phyloP scores from a whole-genome alignment of 2,797 vertebrate species.

The Coregonus ussuriensis region DNA sequence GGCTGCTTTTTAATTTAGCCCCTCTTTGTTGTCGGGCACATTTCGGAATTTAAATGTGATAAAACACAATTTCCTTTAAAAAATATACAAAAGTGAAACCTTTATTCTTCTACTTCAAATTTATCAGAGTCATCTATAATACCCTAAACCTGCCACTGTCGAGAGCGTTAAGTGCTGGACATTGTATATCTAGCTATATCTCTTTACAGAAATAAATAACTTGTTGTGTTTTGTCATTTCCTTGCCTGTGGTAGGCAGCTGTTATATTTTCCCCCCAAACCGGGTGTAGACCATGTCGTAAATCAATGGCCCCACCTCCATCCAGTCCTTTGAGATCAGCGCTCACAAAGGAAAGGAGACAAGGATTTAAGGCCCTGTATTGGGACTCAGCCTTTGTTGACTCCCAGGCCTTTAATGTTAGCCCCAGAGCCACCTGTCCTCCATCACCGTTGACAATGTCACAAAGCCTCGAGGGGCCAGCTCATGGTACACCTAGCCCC shows the following conservation, averaged over 20 bases:
- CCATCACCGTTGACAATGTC: slow-evolving; percentile 41
- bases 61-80: neutral
- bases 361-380: slow-evolving; percentile 10
- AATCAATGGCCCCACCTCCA: slow-evolving; percentile 45
- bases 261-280: slow-evolving; percentile 15
- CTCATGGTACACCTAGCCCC: neutral
- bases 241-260: neutral
- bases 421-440: slow-evolving; percentile 56
- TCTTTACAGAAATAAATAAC: neutral
- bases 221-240: too few species aligned
- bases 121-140: neutral
- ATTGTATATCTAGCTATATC: neutral
- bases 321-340: slow-evolving; percentile 50
- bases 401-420: slow-evolving; percentile 54
- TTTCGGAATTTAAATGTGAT: slow-evolving; percentile 40
- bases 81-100: neutral
- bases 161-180: neutral
- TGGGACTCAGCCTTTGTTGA: slow-evolving; percentile 15
- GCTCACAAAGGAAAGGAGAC: slow-evolving; percentile 55
- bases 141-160: neutral
- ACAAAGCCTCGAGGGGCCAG: slow-evolving; percentile 13
- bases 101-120: too few species aligned
- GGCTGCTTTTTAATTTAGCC: slow-evolving; percentile 53
- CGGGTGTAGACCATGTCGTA: slow-evolving; percentile 42
- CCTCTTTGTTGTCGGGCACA: slow-evolving; percentile 33